Percentiles rank a stretch among this genome's conserved stretches.
Evolutionary conservation across 1,140 invertebrate species (phyloP).

Genomic region (Hyles euphorbiae): DNA sequence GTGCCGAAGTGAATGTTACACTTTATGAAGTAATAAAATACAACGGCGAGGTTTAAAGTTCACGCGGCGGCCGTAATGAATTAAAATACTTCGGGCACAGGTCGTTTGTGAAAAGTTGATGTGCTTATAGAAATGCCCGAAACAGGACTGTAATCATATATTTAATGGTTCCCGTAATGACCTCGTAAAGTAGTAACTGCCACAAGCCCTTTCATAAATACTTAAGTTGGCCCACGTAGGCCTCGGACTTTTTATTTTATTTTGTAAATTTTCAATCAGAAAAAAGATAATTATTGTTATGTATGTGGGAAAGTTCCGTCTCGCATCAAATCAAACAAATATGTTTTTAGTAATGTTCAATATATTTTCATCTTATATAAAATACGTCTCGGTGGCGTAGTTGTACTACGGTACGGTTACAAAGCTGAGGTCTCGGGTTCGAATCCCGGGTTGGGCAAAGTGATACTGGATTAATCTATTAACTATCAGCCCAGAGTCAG

Average conservation of each 20-base stretch:
- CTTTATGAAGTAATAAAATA: slow-evolving; percentile 51
- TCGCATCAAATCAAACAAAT: too few relatives aligned
- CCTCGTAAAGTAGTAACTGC: slow-evolving; percentile 66
- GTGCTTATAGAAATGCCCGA: slow-evolving; percentile 64
- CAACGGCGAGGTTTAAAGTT: slow-evolving; percentile 42
- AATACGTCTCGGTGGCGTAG: too few relatives aligned
- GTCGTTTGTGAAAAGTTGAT: slow-evolving; percentile 66
- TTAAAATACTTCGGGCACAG: slow-evolving; percentile 59
- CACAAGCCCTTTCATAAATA: slow-evolving; percentile 43
- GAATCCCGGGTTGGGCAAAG: too few relatives aligned
- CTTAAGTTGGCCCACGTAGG: slow-evolving; percentile 25
- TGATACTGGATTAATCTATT: too few relatives aligned
- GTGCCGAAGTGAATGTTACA: slow-evolving; percentile 18
- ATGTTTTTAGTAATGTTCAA: too few relatives aligned
- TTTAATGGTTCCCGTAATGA: slow-evolving; percentile 69
- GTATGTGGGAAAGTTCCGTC: too few relatives aligned
- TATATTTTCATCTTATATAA: too few relatives aligned
- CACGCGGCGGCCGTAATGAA: slow-evolving; percentile 46
- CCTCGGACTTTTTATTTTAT: slow-evolving; percentile 34
- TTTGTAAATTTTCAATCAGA: slow-evolving; percentile 6
- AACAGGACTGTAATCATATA: slow-evolving; percentile 64
- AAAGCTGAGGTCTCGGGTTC: too few relatives aligned
- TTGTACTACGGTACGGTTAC: too few relatives aligned
- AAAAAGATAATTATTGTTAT: too few relatives aligned
- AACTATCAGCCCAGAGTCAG: too few relatives aligned